phyloP scores from a whole-genome alignment of 1,140 invertebrate genomes.

The Achroia grisella region DNA sequence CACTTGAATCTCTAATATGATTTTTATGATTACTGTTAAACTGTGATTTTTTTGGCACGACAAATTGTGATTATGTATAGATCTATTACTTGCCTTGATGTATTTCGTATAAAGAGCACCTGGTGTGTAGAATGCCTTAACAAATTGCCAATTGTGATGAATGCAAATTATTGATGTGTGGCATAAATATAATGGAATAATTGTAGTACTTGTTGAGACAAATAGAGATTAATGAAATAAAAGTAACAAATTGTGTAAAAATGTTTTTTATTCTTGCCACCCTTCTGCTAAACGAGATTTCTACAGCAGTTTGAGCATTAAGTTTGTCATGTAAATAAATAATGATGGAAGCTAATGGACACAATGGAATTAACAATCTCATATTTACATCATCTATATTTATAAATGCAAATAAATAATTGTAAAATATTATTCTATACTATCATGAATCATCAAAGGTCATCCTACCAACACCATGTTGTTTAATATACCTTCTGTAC shows the following conservation, averaged over 20 bases:
- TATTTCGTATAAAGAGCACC: constrained; percentile 15
- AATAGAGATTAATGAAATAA: constrained; percentile 56
- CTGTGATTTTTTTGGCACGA: constrained; percentile 1
- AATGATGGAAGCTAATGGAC: background rate
- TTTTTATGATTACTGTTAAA: constrained; percentile 4
- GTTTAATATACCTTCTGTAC: constrained; percentile 86
- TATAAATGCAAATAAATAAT: too few relatives aligned
- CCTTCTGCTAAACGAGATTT: background rate
- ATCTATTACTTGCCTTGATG: constrained; percentile 20
- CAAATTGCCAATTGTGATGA: constrained; percentile 58
- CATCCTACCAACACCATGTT: constrained; percentile 84
- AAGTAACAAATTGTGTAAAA: constrained; percentile 60
- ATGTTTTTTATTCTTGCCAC: constrained; percentile 41
- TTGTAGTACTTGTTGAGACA: constrained; percentile 62
- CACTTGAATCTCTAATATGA: too few relatives aligned
- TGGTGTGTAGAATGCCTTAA: constrained; percentile 43
- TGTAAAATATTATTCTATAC: constrained; percentile 7
- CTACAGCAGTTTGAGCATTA: too few relatives aligned
- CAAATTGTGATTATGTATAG: constrained; percentile 7
- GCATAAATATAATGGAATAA: constrained; percentile 12
- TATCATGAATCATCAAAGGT: constrained; percentile 85
- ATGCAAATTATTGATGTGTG: constrained; percentile 26
- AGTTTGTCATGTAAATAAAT: too few relatives aligned
- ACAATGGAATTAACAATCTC: too few relatives aligned
- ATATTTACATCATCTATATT: too few relatives aligned